Conservation (phyloP, 1,140 invertebrate species). For the Drosophila tropicalis region DNA sequence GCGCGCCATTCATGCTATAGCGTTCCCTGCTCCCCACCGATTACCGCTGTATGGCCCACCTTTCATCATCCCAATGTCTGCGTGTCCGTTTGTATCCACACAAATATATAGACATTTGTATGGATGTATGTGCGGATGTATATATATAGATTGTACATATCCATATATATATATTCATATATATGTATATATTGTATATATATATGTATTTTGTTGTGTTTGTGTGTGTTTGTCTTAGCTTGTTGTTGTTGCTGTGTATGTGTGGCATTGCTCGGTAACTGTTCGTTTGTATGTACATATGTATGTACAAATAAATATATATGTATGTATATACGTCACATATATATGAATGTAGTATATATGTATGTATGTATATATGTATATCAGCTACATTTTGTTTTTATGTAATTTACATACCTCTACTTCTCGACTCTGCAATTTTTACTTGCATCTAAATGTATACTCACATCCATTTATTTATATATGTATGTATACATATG, state of each 20-base stretch:
- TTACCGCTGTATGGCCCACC: slow-evolving; percentile 27
- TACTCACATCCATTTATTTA: slow-evolving; percentile 5
- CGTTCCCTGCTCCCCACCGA: slow-evolving; percentile 23
- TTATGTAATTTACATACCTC: slow-evolving; percentile 47
- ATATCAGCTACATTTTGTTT: slow-evolving; percentile 30
- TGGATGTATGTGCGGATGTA: slow-evolving; percentile 41
- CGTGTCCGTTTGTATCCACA: slow-evolving; percentile 60
- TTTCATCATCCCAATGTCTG: slow-evolving; percentile 56
- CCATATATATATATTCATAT: slow-evolving; percentile 39
- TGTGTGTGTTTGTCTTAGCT: slow-evolving; percentile 38
- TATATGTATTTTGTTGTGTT: slow-evolving; percentile 24
- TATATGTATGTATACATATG: no score
- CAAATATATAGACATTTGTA: slow-evolving; percentile 38
- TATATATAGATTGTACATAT: slow-evolving; percentile 60
- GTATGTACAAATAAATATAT: slow-evolving; percentile 23
- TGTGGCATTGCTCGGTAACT: slow-evolving; percentile 75
- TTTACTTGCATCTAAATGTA: slow-evolving; percentile 12
- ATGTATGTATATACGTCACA: slow-evolving; percentile 29
- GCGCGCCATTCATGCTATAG: slow-evolving; percentile 23
- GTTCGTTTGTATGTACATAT: slow-evolving; percentile 51
- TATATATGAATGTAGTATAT: slow-evolving; percentile 29
- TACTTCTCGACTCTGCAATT: slow-evolving; percentile 31
- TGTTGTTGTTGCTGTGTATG: slow-evolving; percentile 43
- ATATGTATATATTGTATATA: slow-evolving; percentile 44
- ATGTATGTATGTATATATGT: slow-evolving; percentile 27